Evolutionary conservation across 2,888 invertebrate genomes (phyloP).

Genomic region (Torymus auratus): DNA sequence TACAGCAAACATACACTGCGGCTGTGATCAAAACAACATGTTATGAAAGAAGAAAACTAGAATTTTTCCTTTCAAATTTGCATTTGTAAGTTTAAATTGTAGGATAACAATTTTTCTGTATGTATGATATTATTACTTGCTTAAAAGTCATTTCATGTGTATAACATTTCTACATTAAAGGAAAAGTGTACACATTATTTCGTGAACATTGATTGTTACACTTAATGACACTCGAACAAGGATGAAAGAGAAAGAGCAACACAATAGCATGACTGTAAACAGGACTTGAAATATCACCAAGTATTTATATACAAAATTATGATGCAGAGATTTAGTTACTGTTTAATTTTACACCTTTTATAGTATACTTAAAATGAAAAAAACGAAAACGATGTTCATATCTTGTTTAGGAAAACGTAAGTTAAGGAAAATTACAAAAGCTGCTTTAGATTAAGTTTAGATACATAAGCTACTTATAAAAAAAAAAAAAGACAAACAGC

Average conservation of each 20-base stretch:
- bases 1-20: constrained; percentile 43
- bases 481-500: constrained; percentile 14
- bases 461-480: constrained; percentile 45
- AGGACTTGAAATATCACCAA: constrained; percentile 31
- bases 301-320: constrained; percentile 28
- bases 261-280: constrained; percentile 28
- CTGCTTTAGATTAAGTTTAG: constrained; percentile 53
- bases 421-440: constrained; percentile 39
- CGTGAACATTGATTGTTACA: constrained; percentile 35
- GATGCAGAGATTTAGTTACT: constrained; percentile 12
- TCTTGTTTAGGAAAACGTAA: constrained; percentile 38
- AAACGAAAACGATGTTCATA: constrained; percentile 33
- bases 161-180: constrained; percentile 27
- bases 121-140: constrained; percentile 26
- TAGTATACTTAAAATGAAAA: constrained; percentile 21
- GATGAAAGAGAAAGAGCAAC: constrained; percentile 26
- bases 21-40: constrained; percentile 49
- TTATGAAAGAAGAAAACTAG: constrained; percentile 21
- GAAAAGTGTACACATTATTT: constrained; percentile 18
- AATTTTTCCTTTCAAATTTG: constrained; percentile 50
- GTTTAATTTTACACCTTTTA: constrained; percentile 33
- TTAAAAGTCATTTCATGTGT: constrained; percentile 33
- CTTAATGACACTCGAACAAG: constrained; percentile 23
- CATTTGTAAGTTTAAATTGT: constrained; percentile 50
- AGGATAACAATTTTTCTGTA: constrained; percentile 35